phyloP scores from a whole-genome alignment of 1,140 invertebrate genomes.

The Tetramorium parvispinum region DNA sequence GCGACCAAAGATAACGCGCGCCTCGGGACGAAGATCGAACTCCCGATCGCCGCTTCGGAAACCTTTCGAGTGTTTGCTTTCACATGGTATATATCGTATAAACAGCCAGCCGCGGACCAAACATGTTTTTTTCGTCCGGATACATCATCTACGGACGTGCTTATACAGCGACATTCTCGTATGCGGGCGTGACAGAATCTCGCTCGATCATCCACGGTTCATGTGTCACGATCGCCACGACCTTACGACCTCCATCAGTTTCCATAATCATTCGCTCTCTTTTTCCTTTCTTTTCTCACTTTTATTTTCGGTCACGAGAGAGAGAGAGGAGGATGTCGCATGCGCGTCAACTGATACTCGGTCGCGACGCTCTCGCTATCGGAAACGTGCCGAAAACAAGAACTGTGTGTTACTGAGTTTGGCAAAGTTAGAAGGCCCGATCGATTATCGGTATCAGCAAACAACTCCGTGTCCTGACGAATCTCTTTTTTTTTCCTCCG shows the following conservation, averaged over 20 bases:
- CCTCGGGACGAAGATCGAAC: constrained; percentile 41
- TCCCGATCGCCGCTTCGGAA: constrained; percentile 1
- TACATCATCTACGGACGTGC: constrained; percentile 11
- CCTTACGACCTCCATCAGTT: constrained; percentile 53
- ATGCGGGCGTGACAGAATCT: constrained; percentile 58
- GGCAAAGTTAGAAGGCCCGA: background rate
- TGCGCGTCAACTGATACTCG: constrained; percentile 13
- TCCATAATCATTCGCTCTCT: constrained; percentile 19
- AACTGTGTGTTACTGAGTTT: background rate
- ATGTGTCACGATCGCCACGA: constrained; percentile 65
- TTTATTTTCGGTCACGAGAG: background rate
- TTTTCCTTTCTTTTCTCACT: background rate
- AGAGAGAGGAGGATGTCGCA: background rate
- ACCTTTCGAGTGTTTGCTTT: constrained; percentile 67
- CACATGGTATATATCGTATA: constrained; percentile 62
- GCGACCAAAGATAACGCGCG: constrained; percentile 49
- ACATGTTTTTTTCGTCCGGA: constrained; percentile 73
- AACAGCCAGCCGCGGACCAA: constrained; percentile 65
- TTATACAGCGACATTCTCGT: constrained; percentile 34
- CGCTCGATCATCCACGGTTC: constrained; percentile 64
- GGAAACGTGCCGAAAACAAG: background rate
- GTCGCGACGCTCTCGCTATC: background rate
- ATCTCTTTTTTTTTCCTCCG: background rate
- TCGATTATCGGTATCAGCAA: background rate
- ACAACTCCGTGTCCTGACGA: background rate